Percentiles rank a stretch among this genome's conserved stretches.
Evolutionary conservation across 1,140 invertebrate species (phyloP).

Genomic region (Drosophila ercepeae): DNA sequence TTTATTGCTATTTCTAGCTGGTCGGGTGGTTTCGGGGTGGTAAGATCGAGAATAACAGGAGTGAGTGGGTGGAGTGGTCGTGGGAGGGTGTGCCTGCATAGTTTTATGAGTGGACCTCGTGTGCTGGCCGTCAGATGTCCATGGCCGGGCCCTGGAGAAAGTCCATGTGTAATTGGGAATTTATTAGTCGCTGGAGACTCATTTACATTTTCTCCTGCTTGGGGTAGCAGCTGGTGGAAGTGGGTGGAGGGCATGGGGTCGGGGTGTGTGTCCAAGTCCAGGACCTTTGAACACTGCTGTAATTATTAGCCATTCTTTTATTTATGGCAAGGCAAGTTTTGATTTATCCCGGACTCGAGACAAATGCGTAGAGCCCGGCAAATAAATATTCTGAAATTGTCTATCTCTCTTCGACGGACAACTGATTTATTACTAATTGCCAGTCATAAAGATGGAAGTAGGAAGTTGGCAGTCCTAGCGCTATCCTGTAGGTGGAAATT

Average conservation of each 20-base stretch:
- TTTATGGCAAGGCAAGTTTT: conserved; percentile 69
- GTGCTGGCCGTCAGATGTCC: conserved; percentile 34
- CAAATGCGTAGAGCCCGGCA: conserved; percentile 20
- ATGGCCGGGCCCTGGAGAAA: conserved; percentile 29
- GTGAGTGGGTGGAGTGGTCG: background rate
- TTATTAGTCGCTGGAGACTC: conserved; percentile 78
- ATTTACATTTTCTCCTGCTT: conserved; percentile 66
- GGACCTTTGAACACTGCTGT: conserved; percentile 37
- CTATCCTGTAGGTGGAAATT: background rate
- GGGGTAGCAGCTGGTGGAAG: background rate
- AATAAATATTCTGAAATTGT: conserved; percentile 38
- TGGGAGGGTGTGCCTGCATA: conserved; percentile 29
- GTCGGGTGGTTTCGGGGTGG: background rate
- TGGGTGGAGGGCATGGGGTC: background rate
- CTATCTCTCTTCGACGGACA: background rate
- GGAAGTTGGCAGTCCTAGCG: background rate
- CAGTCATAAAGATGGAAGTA: conserved; percentile 15
- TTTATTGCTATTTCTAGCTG: conserved; percentile 53
- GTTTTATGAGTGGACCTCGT: conserved; percentile 61
- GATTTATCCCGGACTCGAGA: conserved; percentile 56
- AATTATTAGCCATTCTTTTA: conserved; percentile 77
- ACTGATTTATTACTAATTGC: conserved; percentile 43
- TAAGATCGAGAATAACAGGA: background rate
- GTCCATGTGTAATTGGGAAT: conserved; percentile 77
- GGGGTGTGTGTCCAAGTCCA: conserved; percentile 7